Percentiles rank a stretch among this genome's conserved stretches.
Conservation (phyloP, 2,888 invertebrate species). For the Cylindroiulus punctatus region DNA sequence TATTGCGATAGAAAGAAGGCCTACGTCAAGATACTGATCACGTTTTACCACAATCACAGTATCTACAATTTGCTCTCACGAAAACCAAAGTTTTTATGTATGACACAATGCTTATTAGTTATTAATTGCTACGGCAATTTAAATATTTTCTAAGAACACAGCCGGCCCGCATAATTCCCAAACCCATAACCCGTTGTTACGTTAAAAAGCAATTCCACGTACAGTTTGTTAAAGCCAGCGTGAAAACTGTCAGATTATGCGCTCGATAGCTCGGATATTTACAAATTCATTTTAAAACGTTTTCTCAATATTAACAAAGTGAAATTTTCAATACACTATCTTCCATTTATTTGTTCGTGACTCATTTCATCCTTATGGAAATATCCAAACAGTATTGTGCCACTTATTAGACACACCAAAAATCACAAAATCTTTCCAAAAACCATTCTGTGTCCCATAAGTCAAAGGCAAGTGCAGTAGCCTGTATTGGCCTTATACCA, state of each 20-base stretch:
- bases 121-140: neutral
- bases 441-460: too few species aligned
- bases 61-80: neutral
- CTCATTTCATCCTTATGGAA: too few species aligned
- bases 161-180: neutral
- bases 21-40: conserved; percentile 12
- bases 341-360: too few species aligned
- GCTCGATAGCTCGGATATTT: neutral
- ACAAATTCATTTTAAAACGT: too few species aligned
- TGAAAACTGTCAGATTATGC: neutral
- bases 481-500: too few species aligned
- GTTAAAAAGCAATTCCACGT: neutral
- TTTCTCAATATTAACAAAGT: too few species aligned
- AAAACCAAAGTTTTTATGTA: neutral
- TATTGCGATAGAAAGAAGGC: conserved; percentile 19
- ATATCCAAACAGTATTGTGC: too few species aligned
- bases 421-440: too few species aligned
- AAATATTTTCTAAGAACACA: neutral
- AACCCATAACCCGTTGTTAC: conserved; percentile 1
- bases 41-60: neutral
- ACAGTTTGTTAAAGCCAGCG: neutral
- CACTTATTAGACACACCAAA: too few species aligned
- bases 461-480: too few species aligned
- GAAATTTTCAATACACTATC: too few species aligned
- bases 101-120: neutral